Conservation (phyloP, 2,797 vertebrate species). For the Aplochiton taeniatus region DNA sequence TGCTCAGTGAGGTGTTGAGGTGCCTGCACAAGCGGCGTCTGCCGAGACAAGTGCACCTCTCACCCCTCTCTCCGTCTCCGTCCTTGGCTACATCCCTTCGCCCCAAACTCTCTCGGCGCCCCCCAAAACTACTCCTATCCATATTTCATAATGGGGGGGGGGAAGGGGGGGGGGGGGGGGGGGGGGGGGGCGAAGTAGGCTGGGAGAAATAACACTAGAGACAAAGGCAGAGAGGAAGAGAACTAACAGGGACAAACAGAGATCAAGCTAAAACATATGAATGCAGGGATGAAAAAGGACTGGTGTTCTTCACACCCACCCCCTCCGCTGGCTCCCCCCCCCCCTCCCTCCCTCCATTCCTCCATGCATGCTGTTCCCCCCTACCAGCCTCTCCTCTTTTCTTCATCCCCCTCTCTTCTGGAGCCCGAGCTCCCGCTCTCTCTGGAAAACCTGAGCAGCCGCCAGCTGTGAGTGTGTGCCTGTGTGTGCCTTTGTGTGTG, state of each 20-base stretch:
- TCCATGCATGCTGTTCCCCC: constrained; percentile 52
- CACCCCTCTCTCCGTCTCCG: constrained; percentile 14
- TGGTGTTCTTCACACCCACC: constrained; percentile 77
- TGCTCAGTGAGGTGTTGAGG: constrained; percentile 80
- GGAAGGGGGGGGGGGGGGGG: constrained; percentile 82
- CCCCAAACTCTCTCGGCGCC: constrained; percentile 93
- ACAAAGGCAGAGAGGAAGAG: constrained; percentile 68
- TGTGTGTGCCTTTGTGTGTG: constrained; percentile 59
- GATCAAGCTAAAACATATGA: constrained; percentile 55
- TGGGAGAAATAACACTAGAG: too few relatives aligned
- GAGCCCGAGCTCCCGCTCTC: constrained; percentile 79
- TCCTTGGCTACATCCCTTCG: constrained; percentile 78
- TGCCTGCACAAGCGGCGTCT: constrained; percentile 96
- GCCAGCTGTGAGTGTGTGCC: constrained; percentile 92
- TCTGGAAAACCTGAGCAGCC: constrained; percentile 91
- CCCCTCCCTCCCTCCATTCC: constrained; percentile 30
- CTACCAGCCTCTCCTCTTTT: constrained; percentile 17
- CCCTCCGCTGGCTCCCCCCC: constrained; percentile 40
- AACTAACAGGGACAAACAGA: constrained; percentile 48
- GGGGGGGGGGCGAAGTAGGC: too few relatives aligned
- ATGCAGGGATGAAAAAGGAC: constrained; percentile 69
- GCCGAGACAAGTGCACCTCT: constrained; percentile 86
- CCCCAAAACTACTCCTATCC: constrained; percentile 98
- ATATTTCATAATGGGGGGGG: constrained; percentile 91
- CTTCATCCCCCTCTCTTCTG: constrained; percentile 63